Percentiles rank a stretch among this genome's conserved stretches.
Conservation (phyloP, 2,888 invertebrate species). For the Schrankia costaestrigalis region DNA sequence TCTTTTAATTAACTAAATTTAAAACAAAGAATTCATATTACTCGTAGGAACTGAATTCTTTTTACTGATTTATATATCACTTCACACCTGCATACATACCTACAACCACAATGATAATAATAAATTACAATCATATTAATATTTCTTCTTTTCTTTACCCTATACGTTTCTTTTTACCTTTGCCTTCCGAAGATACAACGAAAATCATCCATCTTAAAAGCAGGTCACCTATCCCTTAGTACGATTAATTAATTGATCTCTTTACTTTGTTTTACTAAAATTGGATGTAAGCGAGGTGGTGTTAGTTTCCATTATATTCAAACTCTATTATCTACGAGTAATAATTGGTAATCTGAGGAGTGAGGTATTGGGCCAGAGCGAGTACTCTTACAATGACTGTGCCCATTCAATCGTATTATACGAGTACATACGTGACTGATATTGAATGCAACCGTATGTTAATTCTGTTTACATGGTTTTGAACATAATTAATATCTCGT, state of each 20-base stretch:
- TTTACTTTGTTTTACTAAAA: constrained; percentile 23
- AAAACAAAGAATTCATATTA: too few species aligned
- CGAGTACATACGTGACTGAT: too few species aligned
- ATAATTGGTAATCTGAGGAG: constrained; percentile 14
- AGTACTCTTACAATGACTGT: constrained; percentile 2
- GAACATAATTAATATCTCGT: background rate
- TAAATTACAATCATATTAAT: too few species aligned
- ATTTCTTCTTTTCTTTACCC: too few species aligned
- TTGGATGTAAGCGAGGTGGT: constrained; percentile 10
- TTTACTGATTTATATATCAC: too few species aligned
- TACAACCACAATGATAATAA: too few species aligned
- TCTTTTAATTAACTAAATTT: too few species aligned
- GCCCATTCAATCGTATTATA: background rate
- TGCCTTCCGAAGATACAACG: too few species aligned
- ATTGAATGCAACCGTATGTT: background rate
- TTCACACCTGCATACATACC: too few species aligned
- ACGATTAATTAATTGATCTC: constrained; percentile 25
- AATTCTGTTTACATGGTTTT: constrained; percentile 1
- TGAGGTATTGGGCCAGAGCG: constrained; percentile 4
- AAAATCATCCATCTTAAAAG: constrained; percentile 14
- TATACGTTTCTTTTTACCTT: too few species aligned
- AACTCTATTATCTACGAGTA: constrained; percentile 12
- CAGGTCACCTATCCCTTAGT: constrained; percentile 14
- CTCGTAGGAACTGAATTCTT: too few species aligned
- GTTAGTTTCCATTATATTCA: constrained; percentile 15